Evolutionary conservation across 2,797 vertebrate genomes (phyloP).

Genomic region (Danio aesculapii): DNA sequence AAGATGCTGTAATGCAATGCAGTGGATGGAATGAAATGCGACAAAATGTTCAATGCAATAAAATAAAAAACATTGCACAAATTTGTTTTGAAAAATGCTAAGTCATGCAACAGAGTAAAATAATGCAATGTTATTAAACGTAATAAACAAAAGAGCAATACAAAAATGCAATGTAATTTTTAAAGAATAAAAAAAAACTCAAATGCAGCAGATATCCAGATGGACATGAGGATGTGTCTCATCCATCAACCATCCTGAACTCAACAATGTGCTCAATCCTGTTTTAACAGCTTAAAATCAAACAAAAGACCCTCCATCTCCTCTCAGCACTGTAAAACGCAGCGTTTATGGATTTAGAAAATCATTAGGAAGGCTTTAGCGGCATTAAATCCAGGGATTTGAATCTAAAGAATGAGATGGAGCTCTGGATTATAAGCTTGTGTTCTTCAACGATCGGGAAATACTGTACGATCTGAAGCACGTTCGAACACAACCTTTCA

Average conservation of each 20-base stretch:
- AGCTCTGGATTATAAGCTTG: neutral
- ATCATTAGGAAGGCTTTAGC: constrained; percentile 24
- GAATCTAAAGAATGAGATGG: neutral
- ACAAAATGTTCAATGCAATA: no score
- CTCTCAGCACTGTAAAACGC: neutral
- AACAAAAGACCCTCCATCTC: constrained; percentile 7
- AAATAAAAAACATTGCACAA: no score
- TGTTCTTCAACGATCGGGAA: neutral
- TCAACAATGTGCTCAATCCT: neutral
- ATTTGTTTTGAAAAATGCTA: no score
- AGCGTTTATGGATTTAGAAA: constrained; percentile 11
- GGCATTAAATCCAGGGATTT: constrained; percentile 14
- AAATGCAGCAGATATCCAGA: no score
- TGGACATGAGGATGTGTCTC: neutral
- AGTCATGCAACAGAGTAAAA: no score
- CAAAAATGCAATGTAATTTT: no score
- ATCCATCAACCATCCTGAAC: neutral
- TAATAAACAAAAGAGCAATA: no score
- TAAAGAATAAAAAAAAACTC: no score
- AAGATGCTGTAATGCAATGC: no score
- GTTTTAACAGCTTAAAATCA: neutral
- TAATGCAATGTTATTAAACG: no score
- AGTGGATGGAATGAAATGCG: no score
- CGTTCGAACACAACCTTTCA: neutral
- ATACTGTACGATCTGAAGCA: neutral